Base-by-base conservation (phyloP, 2,113 vertebrate species). In the Rhinopomastus cyanomelas region DNA sequence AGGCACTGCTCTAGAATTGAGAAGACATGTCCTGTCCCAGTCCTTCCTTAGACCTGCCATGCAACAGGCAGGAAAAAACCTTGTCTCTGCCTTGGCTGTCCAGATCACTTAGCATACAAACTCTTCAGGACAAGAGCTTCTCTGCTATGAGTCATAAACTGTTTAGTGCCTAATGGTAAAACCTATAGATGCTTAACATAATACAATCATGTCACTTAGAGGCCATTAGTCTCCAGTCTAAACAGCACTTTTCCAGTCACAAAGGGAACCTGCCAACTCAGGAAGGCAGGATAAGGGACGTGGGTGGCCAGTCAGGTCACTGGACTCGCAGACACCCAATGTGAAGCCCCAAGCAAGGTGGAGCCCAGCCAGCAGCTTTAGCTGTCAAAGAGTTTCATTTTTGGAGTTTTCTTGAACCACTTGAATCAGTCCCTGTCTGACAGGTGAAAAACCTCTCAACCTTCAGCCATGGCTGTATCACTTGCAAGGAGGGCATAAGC, bases 91-190 rank as follows among this genome's bases (percentile, higher is more conserved):
- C 52, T 73, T 27, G 84, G 56, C 71, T 91, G 88, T 93, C 94
- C 29, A 44, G 67, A 83, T 42, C 89, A 59, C 21, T 96, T 88
- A 95, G 92, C 0, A 0, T 32, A 79, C 42, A 68, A 91, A 92
- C 90, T 90, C 86, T 49, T 88, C 83, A 87, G 84, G 86, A 93
- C 83, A 88, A 88, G 78, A 59, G 77, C 26, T 94, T 65, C 94
- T 92, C 91, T 34, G 84, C 81, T 95, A 93, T 96, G 95, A 95
- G 81, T 96, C 95, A 96, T 96, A 90, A 96, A 92, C 94, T 92
- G 81, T 59, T 95, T 94, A 95, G 87, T 85, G 92, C 51, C 94
- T 96, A 96, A 96, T 92, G 92, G 94, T 93, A 94, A 94, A 95
- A 89, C 95, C 88, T 93, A 94, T 95, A 96, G 94, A 95, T 42